Conservation (phyloP, 2,113 vertebrate genomes). For the Parotia lawesii region DNA sequence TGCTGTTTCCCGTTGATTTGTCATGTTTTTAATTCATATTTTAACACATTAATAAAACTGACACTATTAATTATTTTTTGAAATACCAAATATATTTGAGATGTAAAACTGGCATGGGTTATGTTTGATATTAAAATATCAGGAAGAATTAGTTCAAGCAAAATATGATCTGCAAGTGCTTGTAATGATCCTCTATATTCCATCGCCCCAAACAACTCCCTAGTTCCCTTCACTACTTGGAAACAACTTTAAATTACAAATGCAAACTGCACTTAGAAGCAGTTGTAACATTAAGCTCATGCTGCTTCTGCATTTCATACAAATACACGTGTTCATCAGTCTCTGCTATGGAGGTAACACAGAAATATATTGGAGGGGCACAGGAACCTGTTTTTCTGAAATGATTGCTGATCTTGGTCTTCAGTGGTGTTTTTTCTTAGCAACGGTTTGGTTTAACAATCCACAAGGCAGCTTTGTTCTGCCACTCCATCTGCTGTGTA, state of each 20-base stretch:
- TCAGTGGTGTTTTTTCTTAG: not conserved
- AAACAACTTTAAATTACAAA: conserved; percentile 48
- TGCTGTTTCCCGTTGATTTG: conserved; percentile 71
- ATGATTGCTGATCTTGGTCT: not conserved
- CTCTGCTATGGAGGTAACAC: not conserved
- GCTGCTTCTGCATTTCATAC: conserved; percentile 6
- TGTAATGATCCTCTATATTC: conserved; percentile 24
- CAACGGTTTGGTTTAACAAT: conserved; percentile 25
- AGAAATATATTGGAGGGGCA: not conserved
- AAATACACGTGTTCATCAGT: not conserved
- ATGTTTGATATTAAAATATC: conserved; percentile 22
- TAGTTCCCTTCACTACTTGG: conserved; percentile 23
- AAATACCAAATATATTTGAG: conserved; percentile 67
- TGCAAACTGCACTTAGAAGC: conserved; percentile 13
- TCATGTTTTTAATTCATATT: conserved; percentile 79
- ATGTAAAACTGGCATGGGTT: conserved; percentile 5
- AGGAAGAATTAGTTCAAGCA: conserved; percentile 40
- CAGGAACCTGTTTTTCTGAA: not conserved
- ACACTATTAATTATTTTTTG: conserved; percentile 74
- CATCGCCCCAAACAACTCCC: conserved; percentile 29
- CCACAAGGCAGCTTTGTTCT: conserved; percentile 26
- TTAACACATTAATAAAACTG: conserved; percentile 78
- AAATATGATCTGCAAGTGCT: not conserved
- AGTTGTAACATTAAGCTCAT: not conserved
- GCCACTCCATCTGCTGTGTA: conserved; percentile 21